Conservation (phyloP, 2,113 vertebrate species). For the Bombycilla garrulus region DNA sequence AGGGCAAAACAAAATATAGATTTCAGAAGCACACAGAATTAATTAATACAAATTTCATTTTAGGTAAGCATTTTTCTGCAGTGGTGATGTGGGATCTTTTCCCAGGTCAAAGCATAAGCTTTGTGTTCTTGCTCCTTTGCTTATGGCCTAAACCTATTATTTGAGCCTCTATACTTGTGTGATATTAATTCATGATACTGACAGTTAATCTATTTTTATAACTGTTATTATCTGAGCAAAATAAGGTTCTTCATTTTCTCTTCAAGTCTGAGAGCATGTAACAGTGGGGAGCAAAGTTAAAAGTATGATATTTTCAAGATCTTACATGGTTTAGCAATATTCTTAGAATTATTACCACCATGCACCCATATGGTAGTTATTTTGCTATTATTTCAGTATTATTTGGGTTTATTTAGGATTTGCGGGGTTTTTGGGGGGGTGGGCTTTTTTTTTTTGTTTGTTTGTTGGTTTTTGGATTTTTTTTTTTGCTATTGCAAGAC, state of each 20-base stretch:
- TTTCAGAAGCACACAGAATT: background rate
- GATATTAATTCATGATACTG: conserved; percentile 35
- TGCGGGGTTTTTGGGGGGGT: too few relatives aligned
- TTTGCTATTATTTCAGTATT: background rate
- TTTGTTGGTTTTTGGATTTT: background rate
- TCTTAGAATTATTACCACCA: background rate
- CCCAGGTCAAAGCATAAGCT: background rate
- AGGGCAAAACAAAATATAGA: conserved; percentile 3
- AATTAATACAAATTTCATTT: background rate
- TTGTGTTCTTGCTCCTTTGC: background rate
- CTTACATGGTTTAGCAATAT: background rate
- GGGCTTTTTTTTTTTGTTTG: background rate
- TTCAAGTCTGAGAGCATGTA: background rate
- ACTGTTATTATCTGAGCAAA: conserved; percentile 28
- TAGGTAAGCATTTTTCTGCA: background rate
- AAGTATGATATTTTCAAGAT: background rate
- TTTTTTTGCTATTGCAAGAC: background rate
- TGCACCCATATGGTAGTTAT: background rate
- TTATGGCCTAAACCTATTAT: background rate
- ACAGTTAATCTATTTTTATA: conserved; percentile 54
- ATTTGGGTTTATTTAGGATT: background rate
- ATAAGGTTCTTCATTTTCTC: conserved; percentile 39
- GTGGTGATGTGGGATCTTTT: background rate
- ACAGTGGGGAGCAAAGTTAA: background rate
- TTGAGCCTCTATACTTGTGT: background rate